These are phyloP conservation scores for Spicauda simplicius DNA, from an alignment of 2,888 invertebrate genomes.

Conservation along the genomic window DNA sequence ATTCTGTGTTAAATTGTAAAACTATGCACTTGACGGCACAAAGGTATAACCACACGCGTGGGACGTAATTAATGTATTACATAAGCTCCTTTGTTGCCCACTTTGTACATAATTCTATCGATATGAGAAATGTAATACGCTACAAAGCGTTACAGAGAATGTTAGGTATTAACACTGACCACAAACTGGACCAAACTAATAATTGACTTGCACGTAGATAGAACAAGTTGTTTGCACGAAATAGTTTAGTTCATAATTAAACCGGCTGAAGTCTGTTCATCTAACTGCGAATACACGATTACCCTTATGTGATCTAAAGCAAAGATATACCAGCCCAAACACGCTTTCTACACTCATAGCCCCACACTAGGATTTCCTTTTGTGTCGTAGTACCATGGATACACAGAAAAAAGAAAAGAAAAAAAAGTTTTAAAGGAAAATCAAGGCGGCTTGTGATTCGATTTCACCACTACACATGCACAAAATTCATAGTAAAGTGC, in stretches of 20 bases:
- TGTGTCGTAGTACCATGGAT: too few relatives aligned
- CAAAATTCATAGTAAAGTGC: too few relatives aligned
- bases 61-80: neutral
- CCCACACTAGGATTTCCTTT: too few relatives aligned
- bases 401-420: too few relatives aligned
- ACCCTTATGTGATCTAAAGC: neutral
- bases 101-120: neutral
- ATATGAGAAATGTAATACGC: neutral
- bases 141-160: neutral
- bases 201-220: conserved; percentile 8
- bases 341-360: too few relatives aligned
- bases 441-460: too few relatives aligned
- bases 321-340: too few relatives aligned
- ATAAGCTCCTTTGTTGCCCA: neutral
- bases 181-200: conserved; percentile 2
- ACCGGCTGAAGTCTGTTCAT: neutral
- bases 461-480: too few relatives aligned
- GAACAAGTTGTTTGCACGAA: conserved; percentile 1
- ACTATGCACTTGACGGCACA: neutral
- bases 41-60: neutral
- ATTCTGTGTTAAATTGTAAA: neutral
- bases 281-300: neutral
- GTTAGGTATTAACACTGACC: conserved; percentile 3
- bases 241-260: conserved; percentile 1
- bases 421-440: too few relatives aligned